Conservation (phyloP, 2,797 vertebrate species). For the Clarias platycephalus region DNA sequence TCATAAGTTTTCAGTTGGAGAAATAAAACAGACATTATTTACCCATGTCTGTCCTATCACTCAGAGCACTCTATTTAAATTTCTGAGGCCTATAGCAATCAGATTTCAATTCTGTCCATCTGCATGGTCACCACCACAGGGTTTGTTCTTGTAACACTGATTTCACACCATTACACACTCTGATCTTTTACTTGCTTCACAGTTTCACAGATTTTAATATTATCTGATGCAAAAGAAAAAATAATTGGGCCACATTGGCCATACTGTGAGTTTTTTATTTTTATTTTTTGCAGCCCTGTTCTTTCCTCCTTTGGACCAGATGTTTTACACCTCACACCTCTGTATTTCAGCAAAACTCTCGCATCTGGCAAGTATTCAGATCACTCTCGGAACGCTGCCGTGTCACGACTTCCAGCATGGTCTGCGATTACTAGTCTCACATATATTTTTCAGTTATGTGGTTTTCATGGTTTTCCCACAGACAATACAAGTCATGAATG, state of each 20-base stretch:
- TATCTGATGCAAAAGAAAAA: slow-evolving; percentile 5
- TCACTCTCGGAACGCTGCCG: background rate
- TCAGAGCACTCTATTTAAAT: background rate
- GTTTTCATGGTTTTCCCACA: background rate
- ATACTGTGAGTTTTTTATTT: background rate
- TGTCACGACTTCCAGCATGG: background rate
- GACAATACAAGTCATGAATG: background rate
- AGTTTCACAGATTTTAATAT: background rate
- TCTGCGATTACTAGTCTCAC: background rate
- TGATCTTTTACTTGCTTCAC: background rate
- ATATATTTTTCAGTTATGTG: background rate
- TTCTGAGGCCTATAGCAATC: background rate
- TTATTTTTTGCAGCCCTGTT: background rate
- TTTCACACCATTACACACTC: background rate
- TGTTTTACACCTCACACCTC: slow-evolving; percentile 28
- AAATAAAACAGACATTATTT: background rate
- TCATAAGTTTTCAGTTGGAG: background rate
- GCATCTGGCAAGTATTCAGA: background rate
- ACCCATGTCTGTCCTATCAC: background rate
- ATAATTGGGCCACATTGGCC: slow-evolving; percentile 17
- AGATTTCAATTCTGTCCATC: background rate
- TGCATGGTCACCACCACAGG: background rate
- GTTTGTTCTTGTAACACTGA: background rate
- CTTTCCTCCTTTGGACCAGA: slow-evolving; percentile 28
- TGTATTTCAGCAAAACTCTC: slow-evolving; percentile 13